phyloP scores from a whole-genome alignment of 1,140 invertebrate genomes.

The Temnothorax nylanderi region DNA sequence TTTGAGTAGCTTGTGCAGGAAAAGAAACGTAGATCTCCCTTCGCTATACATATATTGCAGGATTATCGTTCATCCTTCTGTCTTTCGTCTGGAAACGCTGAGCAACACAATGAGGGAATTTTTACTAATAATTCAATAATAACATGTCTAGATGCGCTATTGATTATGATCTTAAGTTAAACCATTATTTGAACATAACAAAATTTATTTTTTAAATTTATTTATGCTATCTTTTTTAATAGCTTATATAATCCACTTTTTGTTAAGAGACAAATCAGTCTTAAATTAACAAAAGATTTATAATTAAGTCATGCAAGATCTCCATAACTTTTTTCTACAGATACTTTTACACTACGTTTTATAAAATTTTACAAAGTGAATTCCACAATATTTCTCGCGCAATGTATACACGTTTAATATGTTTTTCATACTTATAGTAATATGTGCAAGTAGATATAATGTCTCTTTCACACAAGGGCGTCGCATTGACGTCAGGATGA shows the following conservation, averaged over 20 bases:
- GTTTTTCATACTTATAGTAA: not conserved
- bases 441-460: not conserved
- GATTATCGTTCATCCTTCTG: not conserved
- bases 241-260: not conserved
- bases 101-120: not conserved
- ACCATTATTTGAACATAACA: not conserved
- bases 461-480: not conserved
- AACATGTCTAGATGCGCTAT: not conserved
- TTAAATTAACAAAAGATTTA: not conserved
- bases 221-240: not conserved
- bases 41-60: not conserved
- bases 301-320: not conserved
- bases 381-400: not conserved
- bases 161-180: not conserved
- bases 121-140: not conserved
- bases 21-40: slow-evolving; percentile 9
- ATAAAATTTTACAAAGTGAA: not conserved
- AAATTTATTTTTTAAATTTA: not conserved
- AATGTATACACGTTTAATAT: not conserved
- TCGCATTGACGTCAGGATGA: slow-evolving; percentile 13
- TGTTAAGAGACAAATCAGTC: not conserved
- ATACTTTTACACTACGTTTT: not conserved
- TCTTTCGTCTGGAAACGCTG: not conserved
- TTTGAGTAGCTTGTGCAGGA: slow-evolving; percentile 16
- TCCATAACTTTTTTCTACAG: not conserved